Percentiles rank a stretch among this genome's conserved stretches.
These are phyloP conservation scores for Dendronephthya gigantea DNA, from an alignment of 64 coral and sea anemone species.

Conservation along the genomic window DNA sequence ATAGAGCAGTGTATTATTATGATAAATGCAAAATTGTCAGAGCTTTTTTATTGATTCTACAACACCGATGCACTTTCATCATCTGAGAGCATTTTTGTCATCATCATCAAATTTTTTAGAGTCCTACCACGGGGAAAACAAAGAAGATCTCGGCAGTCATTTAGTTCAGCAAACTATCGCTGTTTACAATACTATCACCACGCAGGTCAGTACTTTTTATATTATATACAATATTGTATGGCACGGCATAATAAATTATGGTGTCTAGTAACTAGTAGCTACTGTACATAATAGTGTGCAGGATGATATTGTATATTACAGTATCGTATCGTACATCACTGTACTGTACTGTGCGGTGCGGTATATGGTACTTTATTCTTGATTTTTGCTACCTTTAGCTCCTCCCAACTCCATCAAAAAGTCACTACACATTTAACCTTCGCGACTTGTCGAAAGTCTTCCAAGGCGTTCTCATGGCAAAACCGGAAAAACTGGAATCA, in stretches of 20 bases:
- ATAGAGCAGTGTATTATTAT: no score
- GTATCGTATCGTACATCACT: no score
- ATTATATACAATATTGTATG: not conserved
- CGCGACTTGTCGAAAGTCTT: constrained; percentile 97
- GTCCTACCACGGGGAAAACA: constrained; percentile 52
- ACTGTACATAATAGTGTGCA: no score
- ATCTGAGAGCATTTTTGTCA: no score
- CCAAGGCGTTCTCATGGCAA: constrained; percentile 90
- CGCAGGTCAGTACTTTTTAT: constrained; percentile 39
- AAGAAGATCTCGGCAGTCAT: constrained; percentile 51
- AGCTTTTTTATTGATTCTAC: no score
- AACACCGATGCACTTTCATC: no score
- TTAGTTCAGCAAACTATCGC: constrained; percentile 73
- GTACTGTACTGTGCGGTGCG: no score
- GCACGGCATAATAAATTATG: no score
- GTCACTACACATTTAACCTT: constrained; percentile 96
- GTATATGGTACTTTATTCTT: not conserved
- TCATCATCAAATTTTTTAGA: not conserved
- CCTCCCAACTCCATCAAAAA: constrained; percentile 88
- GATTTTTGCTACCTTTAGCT: constrained; percentile 34
- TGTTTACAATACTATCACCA: constrained; percentile 84
- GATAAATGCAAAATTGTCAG: no score
- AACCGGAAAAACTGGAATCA: constrained; percentile 51
- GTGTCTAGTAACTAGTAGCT: no score
- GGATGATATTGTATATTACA: no score